Evolutionary conservation across 2,113 vertebrate genomes (phyloP), one percentile per base, ranked within the genome.

Genomic region (Procavia capensis): DNA sequence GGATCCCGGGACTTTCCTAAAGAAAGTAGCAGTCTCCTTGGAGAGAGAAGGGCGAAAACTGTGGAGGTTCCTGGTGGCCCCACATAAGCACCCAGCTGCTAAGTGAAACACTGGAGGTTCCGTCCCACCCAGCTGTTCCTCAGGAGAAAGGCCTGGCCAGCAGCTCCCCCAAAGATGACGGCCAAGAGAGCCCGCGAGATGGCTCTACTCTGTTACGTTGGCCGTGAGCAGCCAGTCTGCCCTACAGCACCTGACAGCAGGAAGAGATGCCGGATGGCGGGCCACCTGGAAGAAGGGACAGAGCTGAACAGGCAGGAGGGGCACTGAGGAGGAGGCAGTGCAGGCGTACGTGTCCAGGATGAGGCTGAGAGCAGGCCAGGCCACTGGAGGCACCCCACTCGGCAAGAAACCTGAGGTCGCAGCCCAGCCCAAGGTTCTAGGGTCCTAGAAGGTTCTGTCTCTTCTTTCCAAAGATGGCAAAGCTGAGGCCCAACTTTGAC

Each of bases 331-430:
- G 45, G 54, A 75, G 31, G 61, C 59, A 4, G 1, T 80, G 9
- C 43, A n/a, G 81, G 70, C 19, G 9, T 22, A 2, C 50, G 8
- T 9, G 31, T 29, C 29, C 31, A 17, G 22, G 50, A 43, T 72
- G 54, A 78, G 25, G 9, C 43, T 0, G 31, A 31, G n/a, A 11
- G 0, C 13, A 43, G 57, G 24, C 50, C 0, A 0, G 36, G 16
- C 36, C 41, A 0, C 5, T 34, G 4, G 50, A 43, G 8, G 4
- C 34, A 87, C 79, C 5, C 1, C 3, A 80, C 43, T 36, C 92
- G 20, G 4, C 20, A 31, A 66, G 45, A 7, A 45, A 76, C 27
- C 34, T 45, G 50, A 64, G 78, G 70, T 34, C 72, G 8, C 17
- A 81, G 36, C 34, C 27, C 86, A 61, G 63, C 3, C 20, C 25